Conservation (phyloP, 2,797 vertebrate genomes). For the Monodelphis domestica region DNA sequence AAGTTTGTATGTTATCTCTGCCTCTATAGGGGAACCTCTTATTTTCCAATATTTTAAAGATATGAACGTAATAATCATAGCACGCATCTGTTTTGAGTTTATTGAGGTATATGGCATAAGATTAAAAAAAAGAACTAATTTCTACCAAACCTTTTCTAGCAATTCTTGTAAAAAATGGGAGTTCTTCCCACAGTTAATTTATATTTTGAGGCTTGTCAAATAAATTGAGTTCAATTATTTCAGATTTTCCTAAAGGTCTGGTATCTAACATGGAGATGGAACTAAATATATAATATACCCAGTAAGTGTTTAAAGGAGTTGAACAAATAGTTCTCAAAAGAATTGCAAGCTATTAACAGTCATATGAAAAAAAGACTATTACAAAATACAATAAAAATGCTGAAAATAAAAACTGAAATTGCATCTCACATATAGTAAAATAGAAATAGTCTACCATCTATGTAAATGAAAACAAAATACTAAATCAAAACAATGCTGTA, state of each 20-base stretch:
- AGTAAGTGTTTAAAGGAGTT: background rate
- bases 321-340: background rate
- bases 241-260: background rate
- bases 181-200: background rate
- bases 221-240: background rate
- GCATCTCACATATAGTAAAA: background rate
- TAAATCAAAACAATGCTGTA: background rate
- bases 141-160: background rate
- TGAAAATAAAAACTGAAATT: background rate
- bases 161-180: background rate
- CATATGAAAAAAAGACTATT: background rate
- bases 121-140: too few species aligned
- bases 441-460: background rate
- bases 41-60: too few species aligned
- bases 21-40: too few species aligned
- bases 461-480: background rate
- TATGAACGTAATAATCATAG: too few species aligned
- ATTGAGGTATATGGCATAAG: too few species aligned
- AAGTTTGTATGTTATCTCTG: too few species aligned
- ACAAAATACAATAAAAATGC: background rate
- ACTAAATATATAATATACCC: background rate
- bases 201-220: background rate
- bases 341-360: background rate
- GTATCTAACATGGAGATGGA: background rate
- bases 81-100: too few species aligned